Conservation (phyloP, 2,797 vertebrate species). For the Eptatretus atami region DNA sequence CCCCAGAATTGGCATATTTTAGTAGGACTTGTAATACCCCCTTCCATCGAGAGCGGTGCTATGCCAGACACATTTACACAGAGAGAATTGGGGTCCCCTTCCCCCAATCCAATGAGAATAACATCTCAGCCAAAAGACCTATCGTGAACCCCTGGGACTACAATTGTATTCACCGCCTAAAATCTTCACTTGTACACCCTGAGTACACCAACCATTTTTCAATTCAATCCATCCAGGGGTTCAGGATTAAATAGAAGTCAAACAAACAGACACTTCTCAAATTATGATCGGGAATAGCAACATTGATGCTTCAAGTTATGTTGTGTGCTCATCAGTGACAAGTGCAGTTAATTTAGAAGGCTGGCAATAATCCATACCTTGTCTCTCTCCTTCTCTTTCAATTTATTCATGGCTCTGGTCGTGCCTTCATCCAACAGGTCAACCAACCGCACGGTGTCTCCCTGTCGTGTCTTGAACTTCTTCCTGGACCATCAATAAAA, state of each 20-base stretch:
- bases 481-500: slow-evolving; percentile 24
- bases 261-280: too few relatives aligned
- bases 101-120: too few relatives aligned
- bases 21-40: too few relatives aligned
- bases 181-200: too few relatives aligned
- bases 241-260: not conserved
- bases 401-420: slow-evolving; percentile 82
- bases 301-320: not conserved
- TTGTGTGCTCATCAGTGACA: not conserved
- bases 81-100: too few relatives aligned
- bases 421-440: slow-evolving; percentile 72
- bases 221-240: too few relatives aligned
- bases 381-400: slow-evolving; percentile 70
- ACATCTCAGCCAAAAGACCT: too few relatives aligned
- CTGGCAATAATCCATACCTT: slow-evolving; percentile 22
- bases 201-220: too few relatives aligned
- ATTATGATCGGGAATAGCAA: not conserved
- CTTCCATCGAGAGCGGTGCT: not conserved
- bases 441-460: slow-evolving; percentile 54
- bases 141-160: too few relatives aligned
- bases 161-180: too few relatives aligned
- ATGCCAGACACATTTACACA: too few relatives aligned
- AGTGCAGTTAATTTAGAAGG: not conserved
- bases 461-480: slow-evolving; percentile 88
- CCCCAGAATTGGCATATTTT: too few relatives aligned